Percentiles rank a stretch among this genome's conserved stretches.
Conservation (phyloP, 2,888 invertebrate species). For the Clostera curtula region DNA sequence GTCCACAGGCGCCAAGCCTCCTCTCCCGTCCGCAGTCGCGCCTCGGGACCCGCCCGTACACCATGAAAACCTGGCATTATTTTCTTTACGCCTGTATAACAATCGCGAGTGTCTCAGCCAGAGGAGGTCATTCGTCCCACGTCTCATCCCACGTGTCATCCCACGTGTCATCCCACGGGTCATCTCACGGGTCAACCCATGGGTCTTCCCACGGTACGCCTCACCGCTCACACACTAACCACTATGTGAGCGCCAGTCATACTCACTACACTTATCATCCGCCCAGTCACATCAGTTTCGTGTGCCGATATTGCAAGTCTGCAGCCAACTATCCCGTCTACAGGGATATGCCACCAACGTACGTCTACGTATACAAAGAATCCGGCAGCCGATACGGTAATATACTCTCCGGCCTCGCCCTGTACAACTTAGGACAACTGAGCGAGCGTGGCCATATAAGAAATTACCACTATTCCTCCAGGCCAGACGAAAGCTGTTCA, state of each 20-base stretch:
- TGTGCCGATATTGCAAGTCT: constrained; percentile 46
- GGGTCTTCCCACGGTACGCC: constrained; percentile 10
- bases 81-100: constrained; percentile 29
- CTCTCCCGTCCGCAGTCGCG: constrained; percentile 50
- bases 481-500: constrained; percentile 46
- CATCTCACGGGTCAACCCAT: no score
- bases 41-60: constrained; percentile 50
- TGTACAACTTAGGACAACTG: constrained; percentile 56
- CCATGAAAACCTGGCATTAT: constrained; percentile 38
- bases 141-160: no score
- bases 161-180: no score
- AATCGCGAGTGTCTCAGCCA: constrained; percentile 44
- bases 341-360: constrained; percentile 49
- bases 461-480: constrained; percentile 34
- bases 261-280: constrained; percentile 58
- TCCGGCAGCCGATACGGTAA: constrained; percentile 47
- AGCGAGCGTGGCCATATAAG: constrained; percentile 33
- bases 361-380: constrained; percentile 56
- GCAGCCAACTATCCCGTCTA: constrained; percentile 54
- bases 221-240: constrained; percentile 17
- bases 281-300: constrained; percentile 45
- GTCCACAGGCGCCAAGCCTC: constrained; percentile 49
- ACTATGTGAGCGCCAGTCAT: constrained; percentile 48
- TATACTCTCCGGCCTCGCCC: constrained; percentile 51
- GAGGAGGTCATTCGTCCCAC: constrained; percentile 18